phyloP scores from a whole-genome alignment of 2,113 vertebrate genomes.

The Amphiprion percula region DNA sequence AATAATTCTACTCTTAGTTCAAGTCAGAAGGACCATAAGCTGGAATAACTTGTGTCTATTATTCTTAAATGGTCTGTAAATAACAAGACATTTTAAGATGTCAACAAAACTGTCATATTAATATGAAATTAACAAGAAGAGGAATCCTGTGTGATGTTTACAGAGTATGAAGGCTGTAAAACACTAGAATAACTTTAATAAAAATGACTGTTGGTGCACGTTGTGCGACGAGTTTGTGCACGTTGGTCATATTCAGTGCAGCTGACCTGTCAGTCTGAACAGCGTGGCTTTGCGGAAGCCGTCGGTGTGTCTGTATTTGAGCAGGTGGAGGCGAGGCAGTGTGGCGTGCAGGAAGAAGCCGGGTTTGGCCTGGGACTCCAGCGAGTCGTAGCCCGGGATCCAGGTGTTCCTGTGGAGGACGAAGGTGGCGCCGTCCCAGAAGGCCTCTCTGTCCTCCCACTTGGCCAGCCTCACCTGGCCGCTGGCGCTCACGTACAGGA shows the following conservation, averaged over 20 bases:
- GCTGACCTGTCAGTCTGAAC: slow-evolving; percentile 90
- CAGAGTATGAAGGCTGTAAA: too few species aligned
- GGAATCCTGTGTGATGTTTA: too few species aligned
- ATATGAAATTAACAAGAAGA: too few species aligned
- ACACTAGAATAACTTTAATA: too few species aligned
- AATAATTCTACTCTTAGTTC: too few species aligned
- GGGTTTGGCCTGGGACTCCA: slow-evolving; percentile 91
- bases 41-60: too few species aligned
- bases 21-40: too few species aligned
- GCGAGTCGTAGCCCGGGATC: slow-evolving; percentile 89
- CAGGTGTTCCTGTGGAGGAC: slow-evolving; percentile 90
- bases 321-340: slow-evolving; percentile 81
- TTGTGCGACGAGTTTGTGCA: not conserved
- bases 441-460: slow-evolving; percentile 86
- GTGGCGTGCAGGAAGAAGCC: slow-evolving; percentile 89
- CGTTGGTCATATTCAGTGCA: too few species aligned
- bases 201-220: not conserved
- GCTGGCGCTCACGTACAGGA: slow-evolving; percentile 82
- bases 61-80: too few species aligned
- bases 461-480: slow-evolving; percentile 88
- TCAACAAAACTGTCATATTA: too few species aligned
- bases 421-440: slow-evolving; percentile 91
- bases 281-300: slow-evolving; percentile 89
- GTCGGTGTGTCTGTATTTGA: slow-evolving; percentile 88
- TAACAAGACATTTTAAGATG: too few species aligned